Evolutionary conservation across 1,140 invertebrate species (phyloP), one percentile per base, ranked within the genome.

Genomic region (Drosophila lacertosa): DNA sequence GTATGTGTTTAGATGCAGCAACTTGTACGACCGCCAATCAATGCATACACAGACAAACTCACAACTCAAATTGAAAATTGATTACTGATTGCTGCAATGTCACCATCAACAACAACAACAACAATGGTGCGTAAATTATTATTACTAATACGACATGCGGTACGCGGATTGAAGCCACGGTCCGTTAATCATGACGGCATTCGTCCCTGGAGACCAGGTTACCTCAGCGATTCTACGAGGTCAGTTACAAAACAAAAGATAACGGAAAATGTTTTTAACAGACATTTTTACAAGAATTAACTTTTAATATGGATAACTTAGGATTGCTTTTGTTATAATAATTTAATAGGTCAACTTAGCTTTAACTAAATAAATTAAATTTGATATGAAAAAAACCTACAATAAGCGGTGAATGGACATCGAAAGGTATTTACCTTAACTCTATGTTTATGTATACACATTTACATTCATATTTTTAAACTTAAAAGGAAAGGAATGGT

Each of bases 11-110:
- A 33, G 47, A 33, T 18, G 11, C 15, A 22, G 37, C 18, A 45
- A 32, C 40, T 47, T 70, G 44, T 58, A 57, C 62, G 64, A 77
- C 69, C 82, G 59, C 66, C 69, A 84, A 84, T 84, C 77, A 84
- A 76, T 50, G 45, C 48, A 59, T 29, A 50, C 42, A 50, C 42
- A 42, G 44, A 55, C 79, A 77, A 26, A 35, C 45, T 53, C 37
- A 75, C 24, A 74, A 54, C 57, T 57, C 40, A 66, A 76, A 77
- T 67, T 77, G 50, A 50, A 82, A 82, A 78, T 82, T 75, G 65
- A 82, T 78, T 88, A 88, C 81, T 82, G 82, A 88, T 77, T 88
- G 77, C 59, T 39, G 54, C 42, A 48, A 44, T 40, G 32, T 20
- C 40, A 50, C 39, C 40, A 48, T 13, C 40, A 42, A 55, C 37